Base-by-base conservation (phyloP, 64 coral and sea anemone genomes). In the Montipora capricornis region DNA sequence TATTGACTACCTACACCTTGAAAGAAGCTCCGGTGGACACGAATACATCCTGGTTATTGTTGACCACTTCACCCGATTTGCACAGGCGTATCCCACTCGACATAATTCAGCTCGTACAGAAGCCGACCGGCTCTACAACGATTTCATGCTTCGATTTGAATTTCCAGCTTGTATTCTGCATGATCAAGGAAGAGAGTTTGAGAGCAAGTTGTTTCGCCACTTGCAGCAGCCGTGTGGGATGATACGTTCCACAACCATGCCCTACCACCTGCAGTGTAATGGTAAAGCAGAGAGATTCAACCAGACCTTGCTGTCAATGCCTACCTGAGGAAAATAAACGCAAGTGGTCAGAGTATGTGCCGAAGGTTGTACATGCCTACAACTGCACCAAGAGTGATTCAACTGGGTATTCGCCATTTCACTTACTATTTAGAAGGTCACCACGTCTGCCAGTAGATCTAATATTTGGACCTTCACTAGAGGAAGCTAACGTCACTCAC, bases 231-330 rank as follows among this genome's bases (percentile, higher is more conserved):
- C 77, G 53, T 24, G 69, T 16, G 74, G 87, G 44, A 58, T 89
- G 13, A 77, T 76, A 8, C 45, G 73, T 71, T 73, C 71, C 0
- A 20, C 5, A 20, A 89, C 87, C 4, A 75, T 69, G 20, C 87
- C 87, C 17, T 89, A 75, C 17, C 46, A 90, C 15, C 88, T 49
- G 12, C 73, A 60, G 15, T 53, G 79, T 16, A 79, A 90, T 79
- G 88, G 88, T 45, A 90, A 90, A 61, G 88, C 55, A 64, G 88
- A 78, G 60, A 78, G 73, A 37, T 78, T 90, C 8, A 82, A 82
- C 49, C 49, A 62, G 48, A 82, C 79, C 4, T 62, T 82, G 17
- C 79, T 82, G 79, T 82, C 49, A 20, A 82, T 82, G 79, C 3
- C 79, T 82, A 53, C 79, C 79, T 8, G 79, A 82, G 59, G 19